Conservation (phyloP, 2,888 invertebrate species). For the Scotopteryx bipunctaria region DNA sequence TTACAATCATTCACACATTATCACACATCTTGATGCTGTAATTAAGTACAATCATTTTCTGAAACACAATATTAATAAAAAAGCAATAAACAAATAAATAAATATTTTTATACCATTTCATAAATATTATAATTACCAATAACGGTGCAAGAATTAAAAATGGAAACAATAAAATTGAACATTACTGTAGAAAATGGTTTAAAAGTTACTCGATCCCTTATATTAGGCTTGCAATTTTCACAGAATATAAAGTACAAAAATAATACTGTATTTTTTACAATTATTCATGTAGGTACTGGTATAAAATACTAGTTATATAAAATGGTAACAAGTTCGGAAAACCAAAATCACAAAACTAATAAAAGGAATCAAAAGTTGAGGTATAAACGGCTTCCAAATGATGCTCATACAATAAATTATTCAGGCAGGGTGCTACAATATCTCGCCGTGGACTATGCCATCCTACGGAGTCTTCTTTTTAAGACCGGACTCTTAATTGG, state of each 20-base stretch:
- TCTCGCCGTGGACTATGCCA: conserved; percentile 22
- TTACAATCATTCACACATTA: conserved; percentile 10
- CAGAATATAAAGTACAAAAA: conserved; percentile 50
- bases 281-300: conserved; percentile 44
- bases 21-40: conserved; percentile 16
- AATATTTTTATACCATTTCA: background rate
- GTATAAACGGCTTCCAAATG: conserved; percentile 50
- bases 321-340: conserved; percentile 69
- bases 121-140: conserved; percentile 4
- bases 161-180: conserved; percentile 5
- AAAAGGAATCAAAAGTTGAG: conserved; percentile 50
- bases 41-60: conserved; percentile 23
- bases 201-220: conserved; percentile 18
- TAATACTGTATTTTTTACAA: conserved; percentile 61
- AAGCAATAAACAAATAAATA: conserved; percentile 13
- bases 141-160: conserved; percentile 6
- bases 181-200: conserved; percentile 13
- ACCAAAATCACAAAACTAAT: conserved; percentile 51
- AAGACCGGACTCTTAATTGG: conserved; percentile 30
- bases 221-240: conserved; percentile 50
- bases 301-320: conserved; percentile 51
- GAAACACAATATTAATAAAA: conserved; percentile 13
- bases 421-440: conserved; percentile 5
- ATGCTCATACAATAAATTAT: conserved; percentile 29
- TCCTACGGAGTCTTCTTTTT: conserved; percentile 42